Conservation (phyloP, 1,140 invertebrate species). For the Eubasilissa regina region DNA sequence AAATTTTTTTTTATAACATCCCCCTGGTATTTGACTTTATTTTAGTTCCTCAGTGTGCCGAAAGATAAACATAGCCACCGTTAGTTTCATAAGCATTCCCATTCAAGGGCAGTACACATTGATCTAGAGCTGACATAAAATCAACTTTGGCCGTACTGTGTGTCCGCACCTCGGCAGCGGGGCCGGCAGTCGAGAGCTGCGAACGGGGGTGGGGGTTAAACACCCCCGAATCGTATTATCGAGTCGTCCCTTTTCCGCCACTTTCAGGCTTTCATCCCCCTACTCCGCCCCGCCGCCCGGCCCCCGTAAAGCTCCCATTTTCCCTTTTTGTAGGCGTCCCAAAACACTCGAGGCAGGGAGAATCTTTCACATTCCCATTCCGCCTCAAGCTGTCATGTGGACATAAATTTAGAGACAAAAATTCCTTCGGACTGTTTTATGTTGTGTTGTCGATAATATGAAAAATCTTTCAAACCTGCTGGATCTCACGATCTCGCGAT, state of each 20-base stretch:
- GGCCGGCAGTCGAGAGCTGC: background rate
- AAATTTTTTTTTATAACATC: too few relatives aligned
- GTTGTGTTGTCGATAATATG: too few relatives aligned
- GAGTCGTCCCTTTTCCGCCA: constrained; percentile 23
- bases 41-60: too few relatives aligned
- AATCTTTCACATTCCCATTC: constrained; percentile 12
- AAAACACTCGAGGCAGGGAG: constrained; percentile 25
- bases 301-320: background rate
- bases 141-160: background rate
- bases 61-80: too few relatives aligned
- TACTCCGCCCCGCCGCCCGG: background rate
- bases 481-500: too few relatives aligned
- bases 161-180: background rate
- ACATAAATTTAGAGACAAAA: background rate
- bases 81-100: too few relatives aligned
- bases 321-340: constrained; percentile 16
- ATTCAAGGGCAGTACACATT: too few relatives aligned
- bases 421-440: too few relatives aligned
- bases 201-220: background rate
- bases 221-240: constrained; percentile 40
- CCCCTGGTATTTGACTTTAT: too few relatives aligned
- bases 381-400: background rate
- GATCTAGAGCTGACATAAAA: background rate
- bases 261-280: constrained; percentile 21
- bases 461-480: too few relatives aligned